A percentile compares a stretch with the other conserved stretches of the same genome.
Evolutionary conservation across 2,797 vertebrate genomes (phyloP).

Genomic region (Cephalopachus bancanus): DNA sequence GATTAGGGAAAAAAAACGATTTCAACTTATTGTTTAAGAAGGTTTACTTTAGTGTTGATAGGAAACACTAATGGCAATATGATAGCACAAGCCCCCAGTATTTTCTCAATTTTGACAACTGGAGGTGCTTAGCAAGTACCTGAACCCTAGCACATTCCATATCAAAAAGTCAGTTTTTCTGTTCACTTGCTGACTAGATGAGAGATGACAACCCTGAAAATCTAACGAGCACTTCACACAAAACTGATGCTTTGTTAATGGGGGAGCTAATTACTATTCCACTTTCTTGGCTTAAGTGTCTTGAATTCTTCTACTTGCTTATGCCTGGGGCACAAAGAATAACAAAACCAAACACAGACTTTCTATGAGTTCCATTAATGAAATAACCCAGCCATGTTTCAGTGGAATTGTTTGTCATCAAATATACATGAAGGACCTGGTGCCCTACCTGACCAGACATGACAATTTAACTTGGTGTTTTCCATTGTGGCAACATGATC

Average conservation of each 20-base stretch:
- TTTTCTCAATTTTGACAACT: slow-evolving; percentile 56
- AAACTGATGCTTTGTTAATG: slow-evolving; percentile 77
- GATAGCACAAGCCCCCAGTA: neutral
- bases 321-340: slow-evolving; percentile 83
- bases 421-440: slow-evolving; percentile 87
- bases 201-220: slow-evolving; percentile 73
- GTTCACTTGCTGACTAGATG: slow-evolving; percentile 63
- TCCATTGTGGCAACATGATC: slow-evolving; percentile 79
- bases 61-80: slow-evolving; percentile 52
- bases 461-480: slow-evolving; percentile 83
- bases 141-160: slow-evolving; percentile 46
- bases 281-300: slow-evolving; percentile 78
- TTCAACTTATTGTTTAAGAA: slow-evolving; percentile 30
- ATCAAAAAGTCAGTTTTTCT: slow-evolving; percentile 19
- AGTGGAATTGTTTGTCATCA: slow-evolving; percentile 87
- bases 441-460: slow-evolving; percentile 82
- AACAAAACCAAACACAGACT: slow-evolving; percentile 75
- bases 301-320: slow-evolving; percentile 83
- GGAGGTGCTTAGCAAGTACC: slow-evolving; percentile 60
- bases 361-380: slow-evolving; percentile 67
- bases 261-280: slow-evolving; percentile 81
- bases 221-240: slow-evolving; percentile 71
- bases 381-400: slow-evolving; percentile 81
- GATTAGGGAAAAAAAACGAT: neutral
- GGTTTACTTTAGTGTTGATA: neutral